Evolutionary conservation across 2,797 vertebrate species (phyloP), one percentile per base, ranked within the genome.

Genomic region (Muraenolepis orangiensis): DNA sequence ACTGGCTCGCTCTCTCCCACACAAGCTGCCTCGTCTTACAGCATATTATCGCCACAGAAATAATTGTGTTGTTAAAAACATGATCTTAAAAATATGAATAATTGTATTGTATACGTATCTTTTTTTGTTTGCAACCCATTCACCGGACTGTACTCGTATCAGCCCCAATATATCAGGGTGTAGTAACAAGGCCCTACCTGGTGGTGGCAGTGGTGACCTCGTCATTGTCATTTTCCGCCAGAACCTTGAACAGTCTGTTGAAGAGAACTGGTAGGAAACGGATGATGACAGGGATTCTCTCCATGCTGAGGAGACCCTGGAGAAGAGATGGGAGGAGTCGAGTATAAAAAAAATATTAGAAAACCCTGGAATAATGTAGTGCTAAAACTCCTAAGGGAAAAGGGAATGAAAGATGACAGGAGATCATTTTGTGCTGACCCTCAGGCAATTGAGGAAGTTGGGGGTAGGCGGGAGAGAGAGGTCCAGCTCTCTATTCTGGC

Each of bases 241-340:
- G 93, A 87, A 98, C 95, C 91, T 96, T 94, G 87, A 99, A 96
- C 74, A 99, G 96, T 57, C 99, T 97, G 93, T 99, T 99, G 85
- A 99, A 93, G 80, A 99, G 95, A 76, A 99, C 84, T 28, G 98
- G 98, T 80, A 99, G 95, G 87, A 98, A 99, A 82, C 94, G 93
- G 85, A 98, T 94, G 79, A 99, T 96, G 69, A 96, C 95, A 67
- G 96, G 95, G 88, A 97, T 97, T 92, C 93, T 96, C 91, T 99
- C 97, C 87, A 99, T 97, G 76, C 94, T 96, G 86, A 98, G 83
- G 75, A 99, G 95, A 87, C 97, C 97, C 98, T 99, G 89, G 75
- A 81, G 72, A 78, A 73, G 36, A 20, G 32, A 70, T 73, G 72
- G 36, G 26, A 13, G 46, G 28, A 40, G 66, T 46, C 28, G 23